Conservation (phyloP, 2,888 invertebrate genomes). For the Saturnia japonica region DNA sequence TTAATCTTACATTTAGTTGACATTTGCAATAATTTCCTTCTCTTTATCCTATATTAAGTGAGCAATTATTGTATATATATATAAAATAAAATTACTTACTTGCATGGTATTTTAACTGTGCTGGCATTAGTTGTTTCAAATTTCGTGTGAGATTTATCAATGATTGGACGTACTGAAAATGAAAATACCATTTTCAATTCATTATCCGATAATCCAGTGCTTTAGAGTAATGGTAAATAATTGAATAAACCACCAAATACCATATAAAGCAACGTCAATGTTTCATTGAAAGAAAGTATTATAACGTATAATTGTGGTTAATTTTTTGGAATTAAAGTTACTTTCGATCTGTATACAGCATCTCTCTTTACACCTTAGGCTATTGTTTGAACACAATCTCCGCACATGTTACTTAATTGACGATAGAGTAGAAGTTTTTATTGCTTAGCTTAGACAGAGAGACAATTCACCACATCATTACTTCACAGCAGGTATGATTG, state of each 20-base stretch:
- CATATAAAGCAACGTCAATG: background rate
- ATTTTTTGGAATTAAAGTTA: no score
- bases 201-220: background rate
- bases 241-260: background rate
- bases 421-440: background rate
- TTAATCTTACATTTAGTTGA: no score
- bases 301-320: background rate
- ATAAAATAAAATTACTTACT: conserved; percentile 3
- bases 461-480: background rate
- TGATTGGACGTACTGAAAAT: background rate
- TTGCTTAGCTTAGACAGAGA: background rate
- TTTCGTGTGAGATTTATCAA: background rate
- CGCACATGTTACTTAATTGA: background rate
- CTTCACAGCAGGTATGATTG: no score
- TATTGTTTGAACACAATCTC: background rate
- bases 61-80: no score
- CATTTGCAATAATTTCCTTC: no score
- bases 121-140: background rate
- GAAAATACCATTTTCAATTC: background rate
- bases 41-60: no score
- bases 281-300: background rate
- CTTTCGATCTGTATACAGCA: no score
- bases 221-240: background rate
- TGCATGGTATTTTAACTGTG: conserved; percentile 2
- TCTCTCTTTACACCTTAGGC: background rate